Evolutionary conservation across 1,140 invertebrate species (phyloP), one percentile per base, ranked within the genome.

Genomic region (Coboldia fuscipes): DNA sequence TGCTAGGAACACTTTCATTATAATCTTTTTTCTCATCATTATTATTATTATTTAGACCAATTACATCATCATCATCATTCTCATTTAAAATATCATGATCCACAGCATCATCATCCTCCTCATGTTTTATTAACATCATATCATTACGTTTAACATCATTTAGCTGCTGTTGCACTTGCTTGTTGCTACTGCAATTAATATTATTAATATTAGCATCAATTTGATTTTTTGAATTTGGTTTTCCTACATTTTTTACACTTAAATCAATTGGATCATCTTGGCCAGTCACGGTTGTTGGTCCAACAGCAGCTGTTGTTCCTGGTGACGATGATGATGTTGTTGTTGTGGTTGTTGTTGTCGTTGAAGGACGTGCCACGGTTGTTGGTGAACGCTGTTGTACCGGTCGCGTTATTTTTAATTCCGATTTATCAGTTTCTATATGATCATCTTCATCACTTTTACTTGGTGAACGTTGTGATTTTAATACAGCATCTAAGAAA

Each of bases 201-300:
- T 26, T 20, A 16, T 17, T 19, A 28, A 19, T 30, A 21, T 38
- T 39, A 16, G 39, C 34, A 10, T 20, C 39, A 29, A 47, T 51
- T 10, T 42, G 43, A 30, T 13, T 42, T 10, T 56, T 57, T 3
- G 57, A 58, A 41, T 58, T 61, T 12, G 59, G 57, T 24, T 58
- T 56, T 15, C 64, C 63, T 21, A 60, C 57, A 3, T 63, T 63
- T 43, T 74, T 77, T 54, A 78, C 72, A 4, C 74, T 77, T 26
- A 83, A 54, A 47, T 83, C 78, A 41, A 83, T 82, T n/a, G 78
- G 79, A 44, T 76, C 69, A 35, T 81, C 73, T 48, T 72, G 68
- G 5, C 65, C 34, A 61, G 53, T 47, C 70, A 68, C 12, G 64
- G 66, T 41, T 72, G 66, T 20, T 74, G 45, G n/a, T 72, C 65